phyloP scores from a whole-genome alignment of 2,888 invertebrate genomes.

The Cryptus armator region DNA sequence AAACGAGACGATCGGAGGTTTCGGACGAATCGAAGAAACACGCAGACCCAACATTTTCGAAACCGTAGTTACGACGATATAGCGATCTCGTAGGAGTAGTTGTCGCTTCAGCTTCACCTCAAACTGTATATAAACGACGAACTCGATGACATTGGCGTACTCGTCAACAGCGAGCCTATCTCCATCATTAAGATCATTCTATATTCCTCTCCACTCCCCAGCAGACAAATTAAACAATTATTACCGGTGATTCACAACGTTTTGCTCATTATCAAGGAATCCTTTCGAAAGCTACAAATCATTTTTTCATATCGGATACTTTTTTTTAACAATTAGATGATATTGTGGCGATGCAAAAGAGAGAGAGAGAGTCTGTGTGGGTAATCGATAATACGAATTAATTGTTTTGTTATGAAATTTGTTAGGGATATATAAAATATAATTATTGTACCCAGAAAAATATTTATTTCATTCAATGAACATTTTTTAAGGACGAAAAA shows the following conservation, averaged over 20 bases:
- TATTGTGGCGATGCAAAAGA: background rate
- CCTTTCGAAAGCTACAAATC: slow-evolving; percentile 6
- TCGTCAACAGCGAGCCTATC: background rate
- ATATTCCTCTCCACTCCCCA: background rate
- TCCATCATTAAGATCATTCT: background rate
- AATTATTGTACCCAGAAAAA: slow-evolving; percentile 28
- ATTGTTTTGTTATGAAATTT: slow-evolving; percentile 15
- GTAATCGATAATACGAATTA: slow-evolving; percentile 8
- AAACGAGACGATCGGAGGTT: background rate
- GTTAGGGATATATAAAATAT: slow-evolving; percentile 2
- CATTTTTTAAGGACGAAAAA: background rate
- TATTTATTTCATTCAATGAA: background rate
- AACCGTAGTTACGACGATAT: slow-evolving; percentile 20
- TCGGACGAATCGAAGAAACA: background rate
- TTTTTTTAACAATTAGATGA: slow-evolving; percentile 16
- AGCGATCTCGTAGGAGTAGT: slow-evolving; percentile 34
- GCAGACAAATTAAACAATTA: background rate
- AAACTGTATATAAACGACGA: slow-evolving; percentile 64
- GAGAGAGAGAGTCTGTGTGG: background rate
- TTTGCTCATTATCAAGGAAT: slow-evolving; percentile 14
- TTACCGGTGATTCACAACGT: background rate
- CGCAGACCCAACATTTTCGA: background rate
- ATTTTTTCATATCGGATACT: slow-evolving; percentile 32
- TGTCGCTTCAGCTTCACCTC: slow-evolving; percentile 56
- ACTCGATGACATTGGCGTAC: slow-evolving; percentile 15